Percentiles rank a stretch among this genome's conserved stretches.
phyloP scores from a whole-genome alignment of 2,888 invertebrate species.

The Caenorhabditis angaria region DNA sequence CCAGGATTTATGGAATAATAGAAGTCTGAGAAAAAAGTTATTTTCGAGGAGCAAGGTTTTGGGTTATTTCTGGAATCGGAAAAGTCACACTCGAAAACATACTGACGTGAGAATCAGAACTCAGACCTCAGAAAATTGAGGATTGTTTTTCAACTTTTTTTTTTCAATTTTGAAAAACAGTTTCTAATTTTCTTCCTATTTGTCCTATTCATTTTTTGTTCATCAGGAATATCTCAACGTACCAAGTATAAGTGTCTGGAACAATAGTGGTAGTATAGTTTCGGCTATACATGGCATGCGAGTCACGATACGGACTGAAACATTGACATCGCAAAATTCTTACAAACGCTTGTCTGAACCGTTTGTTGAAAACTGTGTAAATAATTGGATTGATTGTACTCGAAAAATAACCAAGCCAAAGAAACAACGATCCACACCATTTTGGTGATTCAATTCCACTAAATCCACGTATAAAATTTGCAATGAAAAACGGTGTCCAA shows the following conservation, averaged over 20 bases:
- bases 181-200: too few species aligned
- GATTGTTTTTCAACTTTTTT: too few species aligned
- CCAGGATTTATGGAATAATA: too few species aligned
- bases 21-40: too few species aligned
- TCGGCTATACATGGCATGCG: conserved; percentile 51
- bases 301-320: conserved; percentile 50
- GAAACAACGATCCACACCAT: conserved; percentile 80
- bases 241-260: conserved; percentile 65
- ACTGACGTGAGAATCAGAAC: too few species aligned
- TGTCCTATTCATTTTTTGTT: too few species aligned
- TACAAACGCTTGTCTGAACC: conserved; percentile 78
- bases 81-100: too few species aligned
- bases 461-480: conserved; percentile 85
- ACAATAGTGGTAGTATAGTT: conserved; percentile 62
- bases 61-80: too few species aligned
- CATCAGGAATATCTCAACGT: conserved; percentile 25
- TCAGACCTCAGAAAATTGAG: too few species aligned
- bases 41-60: too few species aligned
- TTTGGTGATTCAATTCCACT: conserved; percentile 75
- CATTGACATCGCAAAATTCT: conserved; percentile 67
- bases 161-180: too few species aligned
- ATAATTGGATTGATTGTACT: conserved; percentile 95
- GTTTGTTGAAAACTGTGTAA: conserved; percentile 93
- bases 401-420: conserved; percentile 92
- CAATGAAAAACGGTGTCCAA: conserved; percentile 94